Base-by-base conservation (phyloP, 1,140 invertebrate species). In the Drosophila baimaii region DNA sequence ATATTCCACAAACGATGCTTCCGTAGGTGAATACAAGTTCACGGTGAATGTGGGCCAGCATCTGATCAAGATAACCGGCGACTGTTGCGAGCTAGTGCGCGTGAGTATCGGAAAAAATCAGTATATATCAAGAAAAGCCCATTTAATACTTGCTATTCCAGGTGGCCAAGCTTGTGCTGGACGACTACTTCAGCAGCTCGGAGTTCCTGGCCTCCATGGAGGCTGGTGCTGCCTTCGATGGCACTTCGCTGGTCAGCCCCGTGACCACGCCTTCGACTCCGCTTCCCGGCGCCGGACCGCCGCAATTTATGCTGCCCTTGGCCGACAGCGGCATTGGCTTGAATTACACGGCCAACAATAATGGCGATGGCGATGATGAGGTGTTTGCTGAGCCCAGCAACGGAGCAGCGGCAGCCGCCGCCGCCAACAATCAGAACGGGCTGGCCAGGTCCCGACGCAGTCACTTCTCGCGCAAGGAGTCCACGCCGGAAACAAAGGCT, bases 1-100 rank as follows among this genome's bases (percentile, higher is more conserved):
- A 93, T 94, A 95, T 86, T 96, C 96, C 71, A 96, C 96, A 77
- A 96, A 96, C 92, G 96, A 97, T 93, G 96, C 96, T 79, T 95
- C 95, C 79, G 93, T 97, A 91, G 95, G 95, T 86, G 96, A 97
- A 93, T 97, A 96, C 92, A 96, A 96, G 88, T 96, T 97, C 91
- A 97, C 96, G 57, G 96, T 97, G 44, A 95, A 95, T 73, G 94
- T 97, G 80, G 96, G 96, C 75, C 94, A 95, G 82, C 95, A 96
- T 91, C 94, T 95, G 59, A 94, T 98, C 55, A 97, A 96, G 93
- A 96, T 98, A 77, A 97, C 95, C 59, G 96, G 96, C 59, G 94
- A 94, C 77, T 96, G 97, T 93, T 93, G 96, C 79, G 95, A 97
- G 91, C 93, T 97, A 85, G 96, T 97, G 66, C 95, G 95, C 93